phyloP scores from a whole-genome alignment of 2,888 invertebrate species.

The Empis livida region DNA sequence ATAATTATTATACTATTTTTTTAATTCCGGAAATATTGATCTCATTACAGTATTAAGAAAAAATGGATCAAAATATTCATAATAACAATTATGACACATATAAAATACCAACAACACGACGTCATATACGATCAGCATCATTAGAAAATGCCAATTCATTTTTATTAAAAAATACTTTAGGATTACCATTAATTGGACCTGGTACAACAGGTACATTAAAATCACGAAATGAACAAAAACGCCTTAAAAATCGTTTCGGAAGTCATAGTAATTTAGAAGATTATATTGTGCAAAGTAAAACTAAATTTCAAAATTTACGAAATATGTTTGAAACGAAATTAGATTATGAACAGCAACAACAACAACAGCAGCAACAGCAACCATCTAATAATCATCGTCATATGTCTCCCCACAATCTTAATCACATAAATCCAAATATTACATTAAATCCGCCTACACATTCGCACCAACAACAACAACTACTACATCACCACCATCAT shows the following conservation, averaged over 20 bases:
- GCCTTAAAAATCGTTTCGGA: slow-evolving; percentile 31
- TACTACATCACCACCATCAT: slow-evolving; percentile 6
- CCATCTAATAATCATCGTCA: background rate
- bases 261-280: slow-evolving; percentile 32
- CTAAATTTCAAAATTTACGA: slow-evolving; percentile 23
- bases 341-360: slow-evolving; percentile 1
- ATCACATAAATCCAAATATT: background rate
- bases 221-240: slow-evolving; percentile 33
- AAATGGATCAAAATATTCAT: too few relatives aligned
- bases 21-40: too few relatives aligned
- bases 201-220: slow-evolving; percentile 29
- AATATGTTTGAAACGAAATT: slow-evolving; percentile 32
- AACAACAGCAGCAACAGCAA: background rate
- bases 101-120: slow-evolving; percentile 16
- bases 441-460: background rate
- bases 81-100: background rate
- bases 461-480: background rate
- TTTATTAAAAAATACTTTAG: slow-evolving; percentile 25
- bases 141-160: slow-evolving; percentile 26
- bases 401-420: slow-evolving; percentile 5
- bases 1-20: too few relatives aligned
- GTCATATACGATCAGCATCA: slow-evolving; percentile 32
- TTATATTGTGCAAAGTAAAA: slow-evolving; percentile 25
- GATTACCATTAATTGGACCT: slow-evolving; percentile 20
- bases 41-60: too few relatives aligned